Conservation (phyloP, 2,797 vertebrate genomes). For the Chaunax sp. region DNA sequence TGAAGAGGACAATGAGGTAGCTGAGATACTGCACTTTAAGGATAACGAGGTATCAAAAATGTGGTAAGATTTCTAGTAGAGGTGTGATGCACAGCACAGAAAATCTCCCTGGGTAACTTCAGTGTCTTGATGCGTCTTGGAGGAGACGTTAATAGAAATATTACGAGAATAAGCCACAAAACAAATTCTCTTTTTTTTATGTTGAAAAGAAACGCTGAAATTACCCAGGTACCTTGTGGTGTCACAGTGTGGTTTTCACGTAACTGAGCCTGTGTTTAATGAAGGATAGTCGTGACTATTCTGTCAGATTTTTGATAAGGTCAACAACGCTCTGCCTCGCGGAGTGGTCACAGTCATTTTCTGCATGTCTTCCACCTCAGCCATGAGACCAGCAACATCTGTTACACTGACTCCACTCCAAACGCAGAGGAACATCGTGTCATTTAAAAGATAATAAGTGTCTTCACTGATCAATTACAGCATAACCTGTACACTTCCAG, state of each 20-base stretch:
- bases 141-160: slow-evolving; percentile 10
- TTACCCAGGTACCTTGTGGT: slow-evolving; percentile 66
- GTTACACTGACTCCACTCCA: slow-evolving; percentile 54
- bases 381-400: slow-evolving; percentile 38
- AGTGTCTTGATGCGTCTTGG: slow-evolving; percentile 28
- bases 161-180: background rate
- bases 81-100: slow-evolving; percentile 68
- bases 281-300: slow-evolving; percentile 33
- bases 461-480: slow-evolving; percentile 7
- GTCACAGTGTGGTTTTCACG: slow-evolving; percentile 63
- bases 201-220: slow-evolving; percentile 61
- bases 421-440: slow-evolving; percentile 11
- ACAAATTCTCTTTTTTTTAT: background rate
- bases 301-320: slow-evolving; percentile 18
- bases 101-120: slow-evolving; percentile 68
- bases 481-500: slow-evolving; percentile 6
- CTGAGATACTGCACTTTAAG: slow-evolving; percentile 68
- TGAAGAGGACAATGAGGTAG: slow-evolving; percentile 72
- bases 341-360: slow-evolving; percentile 62
- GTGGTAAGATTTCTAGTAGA: slow-evolving; percentile 70
- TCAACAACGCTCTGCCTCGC: slow-evolving; percentile 54
- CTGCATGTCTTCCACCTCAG: slow-evolving; percentile 62
- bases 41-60: slow-evolving; percentile 72
- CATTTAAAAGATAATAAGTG: background rate
- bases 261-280: slow-evolving; percentile 28